Percentiles rank a stretch among this genome's conserved stretches.
Evolutionary conservation across 2,888 invertebrate genomes (phyloP).

Genomic region (Oasisia sp.): DNA sequence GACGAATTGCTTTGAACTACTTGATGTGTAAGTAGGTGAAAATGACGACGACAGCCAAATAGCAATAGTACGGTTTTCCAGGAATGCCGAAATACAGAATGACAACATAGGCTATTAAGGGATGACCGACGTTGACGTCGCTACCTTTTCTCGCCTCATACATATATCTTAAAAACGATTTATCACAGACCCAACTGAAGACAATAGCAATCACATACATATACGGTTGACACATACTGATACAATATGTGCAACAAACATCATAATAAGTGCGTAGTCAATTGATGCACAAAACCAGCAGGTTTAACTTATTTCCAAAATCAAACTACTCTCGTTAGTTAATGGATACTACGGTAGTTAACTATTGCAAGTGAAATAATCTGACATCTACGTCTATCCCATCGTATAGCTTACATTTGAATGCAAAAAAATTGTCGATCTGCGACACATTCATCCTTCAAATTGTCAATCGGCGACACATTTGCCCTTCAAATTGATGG

Average conservation of each 20-base stretch:
- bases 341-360: background rate
- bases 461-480: background rate
- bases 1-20: conserved; percentile 9
- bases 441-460: background rate
- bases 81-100: conserved; percentile 5
- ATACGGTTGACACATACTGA: background rate
- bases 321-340: background rate
- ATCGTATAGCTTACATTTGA: background rate
- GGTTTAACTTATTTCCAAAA: background rate
- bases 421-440: background rate
- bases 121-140: background rate
- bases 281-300: background rate
- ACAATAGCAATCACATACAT: conserved; percentile 13
- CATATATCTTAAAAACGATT: conserved; percentile 5
- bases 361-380: background rate
- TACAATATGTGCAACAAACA: background rate
- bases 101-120: background rate
- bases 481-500: background rate
- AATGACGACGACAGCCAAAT: background rate
- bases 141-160: background rate
- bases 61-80: conserved; percentile 3
- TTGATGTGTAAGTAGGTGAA: conserved; percentile 10
- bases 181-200: conserved; percentile 3
- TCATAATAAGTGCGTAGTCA: background rate
- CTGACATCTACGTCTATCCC: background rate